phyloP scores from a whole-genome alignment of 2,888 invertebrate species.

The Diloba caeruleocephala region DNA sequence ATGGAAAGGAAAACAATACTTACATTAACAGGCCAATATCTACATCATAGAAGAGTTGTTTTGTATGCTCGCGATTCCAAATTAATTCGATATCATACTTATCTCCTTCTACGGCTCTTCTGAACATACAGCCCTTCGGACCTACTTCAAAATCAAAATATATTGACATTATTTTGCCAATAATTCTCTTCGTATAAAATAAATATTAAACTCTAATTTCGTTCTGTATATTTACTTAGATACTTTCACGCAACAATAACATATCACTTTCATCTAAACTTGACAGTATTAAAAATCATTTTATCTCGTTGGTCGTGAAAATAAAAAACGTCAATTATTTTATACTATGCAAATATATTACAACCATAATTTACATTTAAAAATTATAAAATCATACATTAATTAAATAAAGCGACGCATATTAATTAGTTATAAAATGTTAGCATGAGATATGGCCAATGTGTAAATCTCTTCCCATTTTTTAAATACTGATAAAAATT shows the following conservation, averaged over 20 bases:
- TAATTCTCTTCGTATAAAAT: too few species aligned
- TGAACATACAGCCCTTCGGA: constrained; percentile 68
- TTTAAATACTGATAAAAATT: constrained; percentile 67
- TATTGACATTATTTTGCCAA: constrained; percentile 79
- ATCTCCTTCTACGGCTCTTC: constrained; percentile 79
- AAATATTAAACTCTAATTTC: too few species aligned
- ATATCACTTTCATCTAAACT: background rate
- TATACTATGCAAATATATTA: constrained; percentile 80
- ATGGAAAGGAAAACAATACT: constrained; percentile 42
- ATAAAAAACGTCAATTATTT: constrained; percentile 52
- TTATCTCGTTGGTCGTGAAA: constrained; percentile 68
- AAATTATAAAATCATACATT: constrained; percentile 59
- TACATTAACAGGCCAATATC: constrained; percentile 78
- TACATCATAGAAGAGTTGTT: constrained; percentile 66
- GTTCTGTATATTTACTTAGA: too few species aligned
- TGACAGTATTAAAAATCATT: constrained; percentile 30
- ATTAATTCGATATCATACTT: constrained; percentile 70
- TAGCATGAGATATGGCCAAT: constrained; percentile 32
- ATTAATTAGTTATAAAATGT: constrained; percentile 40
- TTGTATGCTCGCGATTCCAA: constrained; percentile 58
- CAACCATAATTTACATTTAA: constrained; percentile 77
- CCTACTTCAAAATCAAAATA: constrained; percentile 79
- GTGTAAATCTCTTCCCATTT: constrained; percentile 24
- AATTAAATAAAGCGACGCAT: constrained; percentile 55
- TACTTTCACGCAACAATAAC: background rate